Evolutionary conservation across 2,113 vertebrate genomes (phyloP).

Genomic region (Etia nguti): DNA sequence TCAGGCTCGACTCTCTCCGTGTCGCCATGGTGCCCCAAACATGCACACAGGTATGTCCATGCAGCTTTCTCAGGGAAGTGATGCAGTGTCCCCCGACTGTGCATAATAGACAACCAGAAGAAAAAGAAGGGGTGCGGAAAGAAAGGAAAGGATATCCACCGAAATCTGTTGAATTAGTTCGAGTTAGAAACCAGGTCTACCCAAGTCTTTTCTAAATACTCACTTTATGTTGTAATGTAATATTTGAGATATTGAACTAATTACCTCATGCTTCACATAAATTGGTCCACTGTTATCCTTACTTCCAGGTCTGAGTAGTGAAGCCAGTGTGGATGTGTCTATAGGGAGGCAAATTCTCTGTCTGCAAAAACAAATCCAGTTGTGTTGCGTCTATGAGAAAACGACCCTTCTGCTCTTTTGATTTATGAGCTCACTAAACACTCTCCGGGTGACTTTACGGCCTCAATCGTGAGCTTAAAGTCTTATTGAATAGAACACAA

Average conservation of each 20-base stretch:
- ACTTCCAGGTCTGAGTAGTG: background rate
- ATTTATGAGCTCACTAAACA: background rate
- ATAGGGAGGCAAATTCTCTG: background rate
- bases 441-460: background rate
- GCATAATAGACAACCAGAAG: background rate
- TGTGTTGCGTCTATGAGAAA: background rate
- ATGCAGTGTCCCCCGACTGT: background rate
- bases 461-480: background rate
- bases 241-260: background rate
- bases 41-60: background rate
- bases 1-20: background rate
- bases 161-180: background rate
- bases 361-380: background rate
- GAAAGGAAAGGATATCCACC: background rate
- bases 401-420: background rate
- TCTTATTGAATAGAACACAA: background rate
- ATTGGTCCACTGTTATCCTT: background rate
- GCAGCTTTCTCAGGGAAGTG: background rate
- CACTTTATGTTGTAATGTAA: background rate
- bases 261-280: background rate
- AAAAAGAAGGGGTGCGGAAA: background rate
- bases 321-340: background rate
- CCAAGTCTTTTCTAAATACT: background rate
- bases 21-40: background rate
- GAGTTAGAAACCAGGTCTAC: rapidly evolving